Conservation (phyloP, 2,888 invertebrate genomes). For the Sesia bembeciformis region DNA sequence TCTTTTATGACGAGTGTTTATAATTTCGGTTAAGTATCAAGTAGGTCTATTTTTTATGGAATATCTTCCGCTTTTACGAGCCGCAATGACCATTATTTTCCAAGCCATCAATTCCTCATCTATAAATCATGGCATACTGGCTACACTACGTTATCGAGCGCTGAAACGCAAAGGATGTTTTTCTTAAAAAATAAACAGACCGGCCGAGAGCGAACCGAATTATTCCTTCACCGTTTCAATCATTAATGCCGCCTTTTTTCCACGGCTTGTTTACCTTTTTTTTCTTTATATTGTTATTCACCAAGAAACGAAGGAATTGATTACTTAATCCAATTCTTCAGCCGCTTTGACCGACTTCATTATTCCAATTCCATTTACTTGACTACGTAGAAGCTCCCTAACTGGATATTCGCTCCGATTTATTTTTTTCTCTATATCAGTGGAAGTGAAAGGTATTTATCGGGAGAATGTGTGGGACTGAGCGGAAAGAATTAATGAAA, state of each 20-base stretch:
- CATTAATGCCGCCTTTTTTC: slow-evolving; percentile 6
- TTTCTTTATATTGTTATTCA: slow-evolving; percentile 17
- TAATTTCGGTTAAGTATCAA: too few species aligned
- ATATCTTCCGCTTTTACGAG: too few species aligned
- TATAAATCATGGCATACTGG: too few species aligned
- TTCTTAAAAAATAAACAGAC: neutral
- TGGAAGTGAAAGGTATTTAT: neutral
- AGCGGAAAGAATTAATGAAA: neutral
- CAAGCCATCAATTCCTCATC: too few species aligned
- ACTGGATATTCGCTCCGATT: neutral
- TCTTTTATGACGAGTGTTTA: too few species aligned
- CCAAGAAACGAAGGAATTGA: slow-evolving; percentile 25
- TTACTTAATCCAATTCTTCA: slow-evolving; percentile 29
- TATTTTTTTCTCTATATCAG: neutral
- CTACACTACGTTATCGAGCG: too few species aligned
- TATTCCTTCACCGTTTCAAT: slow-evolving; percentile 7
- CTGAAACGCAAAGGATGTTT: neutral
- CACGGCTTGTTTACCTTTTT: slow-evolving; percentile 17
- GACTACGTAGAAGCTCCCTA: neutral
- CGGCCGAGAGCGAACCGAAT: neutral
- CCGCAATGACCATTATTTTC: too few species aligned
- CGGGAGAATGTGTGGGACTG: neutral
- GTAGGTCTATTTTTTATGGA: too few species aligned
- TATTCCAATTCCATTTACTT: slow-evolving; percentile 17
- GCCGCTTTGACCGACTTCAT: slow-evolving; percentile 19